Evolutionary conservation across 2,113 vertebrate species (phyloP), one percentile per base, ranked within the genome.

Genomic region (Struthio camelus): DNA sequence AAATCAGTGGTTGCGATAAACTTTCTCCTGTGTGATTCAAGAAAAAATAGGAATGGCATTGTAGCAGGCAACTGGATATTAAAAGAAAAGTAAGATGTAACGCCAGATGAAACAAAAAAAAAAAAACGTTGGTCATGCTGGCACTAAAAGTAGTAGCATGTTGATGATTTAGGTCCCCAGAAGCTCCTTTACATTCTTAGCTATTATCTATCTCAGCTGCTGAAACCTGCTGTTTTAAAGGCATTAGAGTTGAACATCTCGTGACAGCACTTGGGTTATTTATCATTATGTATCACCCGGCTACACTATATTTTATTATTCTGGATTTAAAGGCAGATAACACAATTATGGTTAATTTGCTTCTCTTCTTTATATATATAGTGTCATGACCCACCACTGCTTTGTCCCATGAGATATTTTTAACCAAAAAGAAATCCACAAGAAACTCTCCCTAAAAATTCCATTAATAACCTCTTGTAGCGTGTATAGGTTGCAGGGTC

Each of bases 301-400:
- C 97, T 90, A 97, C 97, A 97, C 96, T 97, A 90, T 87, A 97
- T 98, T 98, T 98, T 98, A 98, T 98, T 98, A 97, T 98, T 97
- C 98, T 84, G 95, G 97, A 98, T 98, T 98, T 98, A 97, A 97
- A 98, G 98, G 95, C 94, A 97, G 98, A 98, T 99, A 99, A 99
- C 98, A 99, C 98, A 98, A 99, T 99, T 98, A 98, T 95, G 97
- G 98, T 98, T 99, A 98, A 99, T 99, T 98, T 98, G 98, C 98
- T 98, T 97, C 98, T 98, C 98, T 98, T 98, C 98, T 98, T 98
- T 98, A 98, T 98, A 98, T 96, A 93, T 98, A 98, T 98, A 95
- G 98, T 99, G 98, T 99, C 98, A 97, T 98, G 98, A 98, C 99
- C 98, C 98, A 98, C 98, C 98, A 97, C 66, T 96, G 98, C 98